Base-by-base conservation (phyloP, 2,888 invertebrate species). In the Mythimna ferrago region DNA sequence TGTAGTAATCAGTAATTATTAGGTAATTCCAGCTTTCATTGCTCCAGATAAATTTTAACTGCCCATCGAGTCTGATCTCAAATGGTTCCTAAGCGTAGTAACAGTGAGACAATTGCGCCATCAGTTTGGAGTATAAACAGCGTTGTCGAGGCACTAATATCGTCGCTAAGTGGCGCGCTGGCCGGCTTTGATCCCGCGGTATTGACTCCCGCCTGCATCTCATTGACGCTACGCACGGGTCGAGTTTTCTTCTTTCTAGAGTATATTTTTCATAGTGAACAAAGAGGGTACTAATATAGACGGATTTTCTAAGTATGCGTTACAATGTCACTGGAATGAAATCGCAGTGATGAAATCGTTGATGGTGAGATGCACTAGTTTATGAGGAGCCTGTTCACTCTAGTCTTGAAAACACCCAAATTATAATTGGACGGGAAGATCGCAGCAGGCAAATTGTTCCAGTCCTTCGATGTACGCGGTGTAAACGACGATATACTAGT, bases 161-260 rank as follows among this genome's bases (percentile, higher is more conserved):
- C 53, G 83, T 71, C 83, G 83, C 80, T 82, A 86, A 85, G 87
- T 87, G 85, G 68, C 75, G 74, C 67, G 76, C 70, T 70, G 63
- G 66, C 73, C 83, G 83, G 80, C 85, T 86, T 86, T 86, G 85
- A 85, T 85, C 85, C 87, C 83, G 76, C 68, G 85, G 79, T 87
- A 87, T 85, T 85, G 85, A 85, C 87, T 85, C 75, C 75, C 67
- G 38, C 78, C 85, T 78, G 87, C 86, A 85, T 85, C 76, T 87
- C 77, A 85, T 85, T 87, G 76, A 67, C 70, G 56, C 6, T 32
- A 38, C 73, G 64, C 85, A 85, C 87, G 71, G 80, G 70, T 4
- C 14, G 66, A 71, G 0, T 53, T 72, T 68, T 66, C 56, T 53
- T 48, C 53, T 26, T 26, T 26, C 6, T 11, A n/a, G 9, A 53